Evolutionary conservation across 2,113 vertebrate genomes (phyloP), one percentile per base, ranked within the genome.

Genomic region (Egretta garzetta): DNA sequence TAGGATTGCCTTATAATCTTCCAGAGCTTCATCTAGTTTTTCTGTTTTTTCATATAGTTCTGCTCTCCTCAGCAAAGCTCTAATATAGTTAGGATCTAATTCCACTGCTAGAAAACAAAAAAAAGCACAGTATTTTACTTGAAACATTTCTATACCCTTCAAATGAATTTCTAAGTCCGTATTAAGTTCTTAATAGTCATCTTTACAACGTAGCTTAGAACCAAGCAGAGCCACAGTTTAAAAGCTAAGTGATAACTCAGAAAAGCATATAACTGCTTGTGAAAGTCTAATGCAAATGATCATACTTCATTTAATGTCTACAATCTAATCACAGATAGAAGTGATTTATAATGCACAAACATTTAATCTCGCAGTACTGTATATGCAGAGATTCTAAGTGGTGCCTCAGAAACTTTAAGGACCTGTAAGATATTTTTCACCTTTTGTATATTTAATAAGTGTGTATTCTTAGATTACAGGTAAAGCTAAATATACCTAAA

Each of bases 1-100:
- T 88, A 99, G 86, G 55, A 99, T 83, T 62, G 97, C 97, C 97
- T 99, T 99, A 92, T 99, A 99, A 97, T 99, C 99, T 86, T 99
- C 99, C 90, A 99, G 97, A 49, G 99, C 99, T 98, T 99, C 99
- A 53, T 99, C 99, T 76, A 99, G 98, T 93, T 99, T 99, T 86
- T 99, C 99, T 1, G 99, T 99, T 97, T 99, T 99, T 97, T 99
- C 99, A 18, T 99, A 99, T 14, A 99, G 97, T 93, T 99, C 99
- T 6, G 99, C 99, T 98, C 99, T 98, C 90, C 99, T 98, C 91
- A 99, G 90, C 93, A 99, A 90, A 28, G 99, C 99, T 73, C 99
- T 98, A 72, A 99, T 80, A 24, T 99, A 99, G 68, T 98, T 98
- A 47, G 99, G 98, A 93, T 99, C 98, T 93, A 99, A 97, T 76